Evolutionary conservation across 2,888 invertebrate genomes (phyloP), one percentile per base, ranked within the genome.

Genomic region (Oxycera nigricornis): DNA sequence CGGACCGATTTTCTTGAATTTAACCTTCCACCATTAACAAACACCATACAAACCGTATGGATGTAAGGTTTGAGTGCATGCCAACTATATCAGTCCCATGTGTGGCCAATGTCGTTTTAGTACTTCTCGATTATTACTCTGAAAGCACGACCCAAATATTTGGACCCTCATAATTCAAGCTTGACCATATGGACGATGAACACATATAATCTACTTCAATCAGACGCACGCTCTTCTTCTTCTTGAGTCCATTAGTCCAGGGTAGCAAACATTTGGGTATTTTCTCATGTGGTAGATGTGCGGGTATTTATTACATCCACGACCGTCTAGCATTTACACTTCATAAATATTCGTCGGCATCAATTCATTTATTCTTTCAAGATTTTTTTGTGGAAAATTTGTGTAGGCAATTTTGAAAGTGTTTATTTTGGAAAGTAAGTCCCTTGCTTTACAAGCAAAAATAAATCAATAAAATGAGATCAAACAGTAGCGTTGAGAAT

Each of bases 51-150:
- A n/a, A n/a, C n/a, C n/a, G n/a, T n/a, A n/a, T n/a, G n/a, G n/a
- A n/a, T n/a, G n/a, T n/a, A n/a, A n/a, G n/a, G n/a, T n/a, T n/a
- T n/a, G n/a, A n/a, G n/a, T n/a, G n/a, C n/a, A n/a, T n/a, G n/a
- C n/a, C n/a, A n/a, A n/a, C n/a, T n/a, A n/a, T n/a, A n/a, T n/a
- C n/a, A n/a, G n/a, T 61, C 31, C 31, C 17, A 31, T 11, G 31
- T 61, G 61, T 61, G 31, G 31, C 61, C 61, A 61, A 61, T 61
- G 14, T 61, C 31, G 31, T 17, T 61, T 61, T 61, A 61, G 61
- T 61, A n/a, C 61, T 61, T 31, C 61, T 61, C 61, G 67, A 68
- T 68, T 68, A 68, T 50, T 50, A 50, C 67, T 68, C 67, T 68
- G 17, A 68, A 68, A 46, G 67, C 67, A 28, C 50, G 67, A 68